Percentiles rank a stretch among this genome's conserved stretches.
These are phyloP conservation scores for Diadophis punctatus DNA, from an alignment of 2,113 vertebrate genomes.

Conservation along the genomic window DNA sequence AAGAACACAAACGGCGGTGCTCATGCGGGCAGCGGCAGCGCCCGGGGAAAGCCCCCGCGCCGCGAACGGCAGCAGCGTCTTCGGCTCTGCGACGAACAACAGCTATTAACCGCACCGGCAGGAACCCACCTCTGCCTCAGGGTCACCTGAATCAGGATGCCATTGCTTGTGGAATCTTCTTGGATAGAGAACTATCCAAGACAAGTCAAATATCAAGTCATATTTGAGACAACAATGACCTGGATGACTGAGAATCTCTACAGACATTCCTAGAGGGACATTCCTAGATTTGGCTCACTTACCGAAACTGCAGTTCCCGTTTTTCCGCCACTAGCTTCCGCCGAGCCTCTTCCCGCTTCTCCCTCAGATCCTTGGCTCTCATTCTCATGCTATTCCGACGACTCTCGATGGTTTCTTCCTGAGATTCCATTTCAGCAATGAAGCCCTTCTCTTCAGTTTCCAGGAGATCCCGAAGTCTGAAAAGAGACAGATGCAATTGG, in stretches of 20 bases:
- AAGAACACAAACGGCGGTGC: too few relatives aligned
- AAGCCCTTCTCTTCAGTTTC: constrained; percentile 76
- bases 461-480: constrained; percentile 79
- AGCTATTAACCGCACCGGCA: too few relatives aligned
- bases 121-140: too few relatives aligned
- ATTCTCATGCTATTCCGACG: constrained; percentile 75
- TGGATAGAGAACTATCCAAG: background rate
- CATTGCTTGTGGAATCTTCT: background rate
- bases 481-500: background rate
- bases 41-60: too few relatives aligned
- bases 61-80: too few relatives aligned
- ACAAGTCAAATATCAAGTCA: background rate
- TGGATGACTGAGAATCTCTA: background rate
- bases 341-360: constrained; percentile 77
- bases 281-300: constrained; percentile 1
- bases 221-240: background rate
- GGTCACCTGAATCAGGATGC: background rate
- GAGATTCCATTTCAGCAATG: constrained; percentile 70
- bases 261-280: too few relatives aligned
- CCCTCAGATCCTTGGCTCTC: constrained; percentile 66
- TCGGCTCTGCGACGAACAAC: too few relatives aligned
- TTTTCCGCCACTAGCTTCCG: constrained; percentile 77
- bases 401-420: constrained; percentile 68
- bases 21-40: too few relatives aligned
- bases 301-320: constrained; percentile 87